Evolutionary conservation across 2,113 vertebrate genomes (phyloP), one percentile per base, ranked within the genome.

Genomic region (Odontophorus gujanensis): DNA sequence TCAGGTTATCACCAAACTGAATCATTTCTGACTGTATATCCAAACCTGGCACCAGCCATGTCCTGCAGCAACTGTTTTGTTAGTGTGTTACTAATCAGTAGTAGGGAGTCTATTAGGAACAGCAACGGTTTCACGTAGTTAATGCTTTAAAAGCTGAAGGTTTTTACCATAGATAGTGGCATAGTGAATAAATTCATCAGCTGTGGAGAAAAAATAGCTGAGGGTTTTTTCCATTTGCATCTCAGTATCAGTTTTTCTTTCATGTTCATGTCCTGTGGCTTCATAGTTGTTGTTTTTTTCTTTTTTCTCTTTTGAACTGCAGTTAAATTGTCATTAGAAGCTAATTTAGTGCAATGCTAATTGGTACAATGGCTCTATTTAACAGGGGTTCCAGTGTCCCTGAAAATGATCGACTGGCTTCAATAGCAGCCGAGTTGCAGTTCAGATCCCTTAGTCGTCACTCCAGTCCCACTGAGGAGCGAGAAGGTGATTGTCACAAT

Each of bases 361-460:
- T 90, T 84, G 76, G 71, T 85, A 24, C 55, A 79, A 72, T 85
- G 90, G 13, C 50, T 93, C 40, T 89, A 87, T 96, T 89, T 84
- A 93, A 92, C 97, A 99, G 99, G 96, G 98, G 98, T 85, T 99
- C 99, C 95, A 99, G 98, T 61, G 98, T 98, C 86, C 99, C 99
- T 32, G 99, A 99, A 95, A 99, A 99, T 57, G 99, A 99, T 96
- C 98, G 99, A 13, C 97, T 99, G 94, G 98, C 99, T 9, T 99
- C 99, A 25, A 98, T 99, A 86, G 99, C 99, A 43, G 98, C 99
- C 16, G 99, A 99, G 63, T 92, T 99, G 94, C 98, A 99, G 95
- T 99, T 99, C 94, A 98, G 98, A 96, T 99, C 99, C 40, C 98
- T 99, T 80, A 99, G 99, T 82, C 99, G 99, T 42, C 99, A 99